Conservation (phyloP, 2,888 invertebrate genomes). For the Drosophila anceps region DNA sequence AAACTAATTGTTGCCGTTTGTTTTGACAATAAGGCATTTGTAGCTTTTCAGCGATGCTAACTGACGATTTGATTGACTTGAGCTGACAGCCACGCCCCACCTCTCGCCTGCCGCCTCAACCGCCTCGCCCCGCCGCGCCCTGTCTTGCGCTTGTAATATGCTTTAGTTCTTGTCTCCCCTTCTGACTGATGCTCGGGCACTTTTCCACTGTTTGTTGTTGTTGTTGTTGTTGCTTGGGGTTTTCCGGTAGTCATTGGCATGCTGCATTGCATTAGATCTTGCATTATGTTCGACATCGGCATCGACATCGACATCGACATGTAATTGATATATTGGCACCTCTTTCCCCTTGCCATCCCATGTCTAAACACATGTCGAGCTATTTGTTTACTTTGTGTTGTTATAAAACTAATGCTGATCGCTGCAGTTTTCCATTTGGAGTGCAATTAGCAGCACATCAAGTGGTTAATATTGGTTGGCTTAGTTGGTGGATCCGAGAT, state of each 20-base stretch:
- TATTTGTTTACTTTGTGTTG: constrained; percentile 66
- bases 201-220: constrained; percentile 40
- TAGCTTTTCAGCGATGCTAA: constrained; percentile 75
- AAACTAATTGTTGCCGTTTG: constrained; percentile 83
- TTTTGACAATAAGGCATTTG: constrained; percentile 85
- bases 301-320: constrained; percentile 68
- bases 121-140: not conserved
- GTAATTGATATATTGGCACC: constrained; percentile 75
- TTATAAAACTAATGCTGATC: constrained; percentile 69
- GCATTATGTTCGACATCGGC: constrained; percentile 71
- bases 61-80: constrained; percentile 74
- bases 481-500: not conserved
- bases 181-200: constrained; percentile 18
- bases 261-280: constrained; percentile 51
- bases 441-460: constrained; percentile 37
- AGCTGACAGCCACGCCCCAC: constrained; percentile 53
- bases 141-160: constrained; percentile 11
- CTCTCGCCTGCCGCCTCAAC: not conserved
- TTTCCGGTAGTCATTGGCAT: constrained; percentile 67
- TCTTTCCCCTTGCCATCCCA: constrained; percentile 11
- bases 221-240: constrained; percentile 53
- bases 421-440: constrained; percentile 50
- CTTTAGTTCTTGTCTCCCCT: constrained; percentile 29
- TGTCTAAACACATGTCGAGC: constrained; percentile 63
- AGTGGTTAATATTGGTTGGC: constrained; percentile 10